Evolutionary conservation across 2,888 invertebrate species (phyloP).

Genomic region (Pristionchus arcanus): DNA sequence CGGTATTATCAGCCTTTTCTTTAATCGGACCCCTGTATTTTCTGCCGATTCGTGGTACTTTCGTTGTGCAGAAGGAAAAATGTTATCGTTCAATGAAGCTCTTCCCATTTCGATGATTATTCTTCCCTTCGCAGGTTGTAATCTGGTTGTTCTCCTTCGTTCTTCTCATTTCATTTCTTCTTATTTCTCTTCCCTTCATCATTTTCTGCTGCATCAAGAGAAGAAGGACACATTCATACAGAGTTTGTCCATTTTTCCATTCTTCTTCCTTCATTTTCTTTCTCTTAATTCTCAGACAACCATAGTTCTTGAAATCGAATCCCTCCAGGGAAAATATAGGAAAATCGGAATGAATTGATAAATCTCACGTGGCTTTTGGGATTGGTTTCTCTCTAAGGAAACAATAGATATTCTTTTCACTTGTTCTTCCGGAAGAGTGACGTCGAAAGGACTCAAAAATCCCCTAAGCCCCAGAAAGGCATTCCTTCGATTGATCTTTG

Average conservation of each 20-base stretch:
- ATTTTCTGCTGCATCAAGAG: neutral
- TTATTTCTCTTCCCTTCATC: conserved; percentile 1
- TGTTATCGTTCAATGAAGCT: neutral
- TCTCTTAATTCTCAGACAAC: neutral
- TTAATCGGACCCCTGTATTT: neutral
- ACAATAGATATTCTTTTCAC: neutral
- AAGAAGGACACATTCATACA: conserved; percentile 30
- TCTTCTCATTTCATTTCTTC: neutral
- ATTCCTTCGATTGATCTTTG: neutral
- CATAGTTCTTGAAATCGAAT: neutral
- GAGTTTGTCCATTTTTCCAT: neutral
- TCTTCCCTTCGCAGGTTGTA: neutral
- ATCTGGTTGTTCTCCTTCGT: neutral
- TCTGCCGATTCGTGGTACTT: neutral
- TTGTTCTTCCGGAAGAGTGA: neutral
- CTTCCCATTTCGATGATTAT: neutral
- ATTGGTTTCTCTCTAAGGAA: neutral
- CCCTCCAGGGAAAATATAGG: neutral
- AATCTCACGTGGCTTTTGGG: neutral
- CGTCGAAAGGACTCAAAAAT: neutral
- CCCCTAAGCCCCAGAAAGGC: neutral
- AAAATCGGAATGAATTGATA: neutral
- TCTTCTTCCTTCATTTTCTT: neutral
- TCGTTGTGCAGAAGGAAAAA: neutral
- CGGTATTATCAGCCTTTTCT: too few species aligned